Conservation (phyloP, 2,113 vertebrate species). For the Muntiacus reevesi region DNA sequence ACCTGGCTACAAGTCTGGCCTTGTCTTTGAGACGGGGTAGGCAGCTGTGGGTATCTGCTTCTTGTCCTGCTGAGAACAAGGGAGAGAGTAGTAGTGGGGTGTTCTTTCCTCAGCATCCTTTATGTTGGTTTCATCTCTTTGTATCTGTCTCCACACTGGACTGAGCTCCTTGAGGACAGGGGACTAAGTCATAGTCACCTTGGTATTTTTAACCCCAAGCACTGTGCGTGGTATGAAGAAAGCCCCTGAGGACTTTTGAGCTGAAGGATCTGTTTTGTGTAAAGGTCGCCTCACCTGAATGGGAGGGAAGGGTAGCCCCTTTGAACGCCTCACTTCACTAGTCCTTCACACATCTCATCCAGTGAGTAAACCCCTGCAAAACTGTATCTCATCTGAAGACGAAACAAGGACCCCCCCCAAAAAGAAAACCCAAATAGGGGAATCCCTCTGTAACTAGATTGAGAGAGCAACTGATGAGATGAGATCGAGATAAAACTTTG, state of each 20-base stretch:
- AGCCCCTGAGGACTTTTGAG: not conserved
- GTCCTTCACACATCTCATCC: not conserved
- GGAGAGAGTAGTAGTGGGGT: not conserved
- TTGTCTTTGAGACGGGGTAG: not conserved
- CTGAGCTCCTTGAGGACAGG: not conserved
- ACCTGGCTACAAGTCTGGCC: not conserved
- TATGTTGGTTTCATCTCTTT: not conserved
- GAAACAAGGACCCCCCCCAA: not conserved
- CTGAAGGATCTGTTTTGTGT: not conserved
- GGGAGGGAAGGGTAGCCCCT: not conserved
- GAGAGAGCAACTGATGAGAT: not conserved
- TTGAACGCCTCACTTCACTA: not conserved
- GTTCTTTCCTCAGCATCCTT: not conserved
- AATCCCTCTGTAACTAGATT: not conserved
- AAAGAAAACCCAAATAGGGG: not conserved
- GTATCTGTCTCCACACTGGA: not conserved
- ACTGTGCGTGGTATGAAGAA: fast-evolving
- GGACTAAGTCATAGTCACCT: not conserved
- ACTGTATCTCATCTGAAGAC: not conserved
- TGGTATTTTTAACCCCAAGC: not conserved
- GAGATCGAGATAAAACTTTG: not conserved
- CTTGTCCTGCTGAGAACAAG: not conserved
- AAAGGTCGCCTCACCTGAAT: not conserved
- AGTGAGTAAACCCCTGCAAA: not conserved
- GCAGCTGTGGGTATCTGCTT: not conserved